These are phyloP conservation scores for Platycheirus albimanus DNA, from an alignment of 2,888 invertebrate genomes.

Conservation along the genomic window DNA sequence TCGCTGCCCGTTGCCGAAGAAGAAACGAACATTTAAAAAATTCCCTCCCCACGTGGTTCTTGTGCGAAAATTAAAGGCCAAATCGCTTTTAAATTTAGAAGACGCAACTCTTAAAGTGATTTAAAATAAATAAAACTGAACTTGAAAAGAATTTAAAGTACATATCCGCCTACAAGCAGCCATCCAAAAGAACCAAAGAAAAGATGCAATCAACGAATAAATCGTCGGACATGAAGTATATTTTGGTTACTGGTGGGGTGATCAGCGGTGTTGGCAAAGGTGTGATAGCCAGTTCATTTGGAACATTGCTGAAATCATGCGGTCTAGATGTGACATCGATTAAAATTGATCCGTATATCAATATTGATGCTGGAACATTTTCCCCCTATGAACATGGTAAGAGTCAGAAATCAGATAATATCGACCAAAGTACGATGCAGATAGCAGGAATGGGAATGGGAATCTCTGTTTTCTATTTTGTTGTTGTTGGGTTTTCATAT, in stretches of 20 bases:
- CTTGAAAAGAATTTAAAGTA: conserved; percentile 28
- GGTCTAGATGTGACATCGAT: conserved; percentile 98
- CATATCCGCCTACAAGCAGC: background rate
- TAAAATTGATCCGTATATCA: conserved; percentile 99
- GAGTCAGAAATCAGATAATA: conserved; percentile 77
- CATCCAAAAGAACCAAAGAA: too few relatives aligned
- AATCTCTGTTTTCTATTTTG: background rate
- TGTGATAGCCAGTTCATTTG: conserved; percentile 97
- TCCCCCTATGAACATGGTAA: conserved; percentile 99
- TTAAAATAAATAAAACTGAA: conserved; percentile 36
- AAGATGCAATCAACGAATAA: conserved; percentile 29
- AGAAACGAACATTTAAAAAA: conserved; percentile 10
- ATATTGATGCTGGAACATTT: conserved; percentile 99
- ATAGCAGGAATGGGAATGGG: background rate
- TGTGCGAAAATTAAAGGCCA: conserved; percentile 12
- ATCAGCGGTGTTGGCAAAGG: conserved; percentile 99
- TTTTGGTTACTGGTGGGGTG: conserved; percentile 99
- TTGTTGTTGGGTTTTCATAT: background rate
- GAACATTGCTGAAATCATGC: conserved; percentile 96
- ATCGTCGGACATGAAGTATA: conserved; percentile 92
- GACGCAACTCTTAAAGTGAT: conserved; percentile 5
- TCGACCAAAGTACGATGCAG: too few relatives aligned
- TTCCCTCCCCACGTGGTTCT: conserved; percentile 26
- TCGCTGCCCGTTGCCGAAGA: too few relatives aligned
- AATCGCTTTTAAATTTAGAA: conserved; percentile 12